Evolutionary conservation across 2,888 invertebrate genomes (phyloP).

Genomic region (Mesopsocus fuscifrons): DNA sequence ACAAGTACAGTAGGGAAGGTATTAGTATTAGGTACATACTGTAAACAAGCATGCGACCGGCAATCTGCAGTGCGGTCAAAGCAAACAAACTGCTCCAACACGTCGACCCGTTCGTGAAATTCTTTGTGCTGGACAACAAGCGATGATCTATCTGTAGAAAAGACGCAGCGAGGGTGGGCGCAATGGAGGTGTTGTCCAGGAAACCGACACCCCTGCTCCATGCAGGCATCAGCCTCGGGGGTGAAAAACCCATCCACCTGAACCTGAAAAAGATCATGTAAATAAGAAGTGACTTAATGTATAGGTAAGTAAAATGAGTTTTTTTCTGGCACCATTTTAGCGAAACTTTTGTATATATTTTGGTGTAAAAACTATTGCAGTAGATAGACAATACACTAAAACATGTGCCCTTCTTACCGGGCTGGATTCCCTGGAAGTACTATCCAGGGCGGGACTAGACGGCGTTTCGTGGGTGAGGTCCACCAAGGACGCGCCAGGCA

Average conservation of each 20-base stretch:
- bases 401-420: no score
- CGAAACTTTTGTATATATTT: no score
- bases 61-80: slow-evolving; percentile 58
- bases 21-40: slow-evolving; percentile 21
- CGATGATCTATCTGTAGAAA: slow-evolving; percentile 58
- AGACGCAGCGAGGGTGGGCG: slow-evolving; percentile 60
- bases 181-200: slow-evolving; percentile 67
- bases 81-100: slow-evolving; percentile 70
- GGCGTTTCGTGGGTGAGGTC: slow-evolving; percentile 2
- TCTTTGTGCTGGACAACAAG: slow-evolving; percentile 67
- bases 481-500: background rate
- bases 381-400: no score
- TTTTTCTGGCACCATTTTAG: no score
- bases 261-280: no score
- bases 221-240: slow-evolving; percentile 32
- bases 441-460: slow-evolving; percentile 1
- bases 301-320: no score
- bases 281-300: no score
- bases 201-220: slow-evolving; percentile 53
- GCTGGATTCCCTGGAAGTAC: slow-evolving; percentile 1
- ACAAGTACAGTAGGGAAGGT: no score
- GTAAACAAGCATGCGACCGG: slow-evolving; percentile 39
- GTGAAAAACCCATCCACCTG: slow-evolving; percentile 25
- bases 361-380: no score
- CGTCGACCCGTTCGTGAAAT: slow-evolving; percentile 64